Percentiles rank a stretch among this genome's conserved stretches.
Conservation (phyloP, 2,113 vertebrate species). For the Morone saxatilis region DNA sequence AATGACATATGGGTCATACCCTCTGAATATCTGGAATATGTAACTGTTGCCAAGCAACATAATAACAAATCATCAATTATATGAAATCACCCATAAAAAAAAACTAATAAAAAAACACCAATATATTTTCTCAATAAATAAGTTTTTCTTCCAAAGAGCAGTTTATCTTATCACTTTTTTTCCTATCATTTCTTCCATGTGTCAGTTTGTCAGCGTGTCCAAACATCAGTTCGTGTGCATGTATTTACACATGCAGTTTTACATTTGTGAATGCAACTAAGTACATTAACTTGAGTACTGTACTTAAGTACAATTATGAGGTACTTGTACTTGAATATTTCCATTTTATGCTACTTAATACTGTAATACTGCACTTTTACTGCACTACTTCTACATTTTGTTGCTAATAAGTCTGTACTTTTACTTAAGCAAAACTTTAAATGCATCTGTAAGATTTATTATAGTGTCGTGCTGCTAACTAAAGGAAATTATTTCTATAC, state of each 20-base stretch:
- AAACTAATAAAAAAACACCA: not conserved
- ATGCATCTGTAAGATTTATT: not conserved
- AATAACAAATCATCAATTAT: constrained; percentile 4
- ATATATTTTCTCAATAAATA: not conserved
- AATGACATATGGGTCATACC: constrained; percentile 35
- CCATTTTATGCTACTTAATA: too few species aligned
- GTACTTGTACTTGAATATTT: not conserved
- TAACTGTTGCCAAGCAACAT: constrained; percentile 53
- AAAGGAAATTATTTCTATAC: not conserved
- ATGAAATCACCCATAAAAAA: constrained; percentile 11
- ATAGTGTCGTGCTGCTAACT: not conserved
- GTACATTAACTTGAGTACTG: not conserved
- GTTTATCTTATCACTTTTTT: not conserved
- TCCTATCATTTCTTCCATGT: not conserved
- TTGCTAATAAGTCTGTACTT: not conserved
- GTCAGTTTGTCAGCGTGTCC: not conserved
- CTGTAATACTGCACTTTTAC: too few species aligned
- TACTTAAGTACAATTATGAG: not conserved
- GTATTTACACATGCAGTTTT: not conserved
- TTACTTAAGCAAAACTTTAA: not conserved
- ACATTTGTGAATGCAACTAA: not conserved
- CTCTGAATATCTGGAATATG: constrained; percentile 49
- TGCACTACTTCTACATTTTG: not conserved
- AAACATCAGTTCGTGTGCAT: not conserved
- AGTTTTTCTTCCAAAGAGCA: not conserved